phyloP scores from a whole-genome alignment of 2,113 vertebrate genomes.

The Zosterops japonicus region DNA sequence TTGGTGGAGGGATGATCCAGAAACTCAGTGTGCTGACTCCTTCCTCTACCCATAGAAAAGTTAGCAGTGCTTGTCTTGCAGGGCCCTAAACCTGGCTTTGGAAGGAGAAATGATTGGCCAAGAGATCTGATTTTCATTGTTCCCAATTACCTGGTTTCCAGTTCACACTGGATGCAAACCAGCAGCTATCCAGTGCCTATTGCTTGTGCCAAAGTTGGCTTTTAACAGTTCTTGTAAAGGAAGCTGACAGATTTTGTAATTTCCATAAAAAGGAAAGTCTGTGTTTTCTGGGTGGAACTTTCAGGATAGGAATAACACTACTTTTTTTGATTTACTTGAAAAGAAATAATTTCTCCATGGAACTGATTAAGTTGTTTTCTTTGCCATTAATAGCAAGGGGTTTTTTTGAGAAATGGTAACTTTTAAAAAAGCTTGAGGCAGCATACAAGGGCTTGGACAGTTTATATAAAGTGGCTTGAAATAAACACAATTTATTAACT shows the following conservation, averaged over 20 bases:
- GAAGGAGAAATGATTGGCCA: not conserved
- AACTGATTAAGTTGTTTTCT: constrained; percentile 33
- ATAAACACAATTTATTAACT: not conserved
- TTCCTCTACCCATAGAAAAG: not conserved
- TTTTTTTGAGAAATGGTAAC: not conserved
- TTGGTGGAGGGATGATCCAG: not conserved
- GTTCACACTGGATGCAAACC: constrained; percentile 12
- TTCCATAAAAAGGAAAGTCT: constrained; percentile 54
- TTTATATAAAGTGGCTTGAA: not conserved
- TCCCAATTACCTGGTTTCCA: constrained; percentile 5
- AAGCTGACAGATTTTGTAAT: constrained; percentile 29
- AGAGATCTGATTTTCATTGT: not conserved
- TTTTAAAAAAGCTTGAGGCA: not conserved
- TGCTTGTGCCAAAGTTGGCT: constrained; percentile 20
- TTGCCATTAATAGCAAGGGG: not conserved
- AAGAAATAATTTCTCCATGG: constrained; percentile 2
- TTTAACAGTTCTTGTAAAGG: constrained; percentile 28
- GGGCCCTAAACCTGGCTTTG: not conserved
- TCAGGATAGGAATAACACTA: not conserved
- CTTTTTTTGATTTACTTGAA: constrained; percentile 1
- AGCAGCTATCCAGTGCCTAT: constrained; percentile 17
- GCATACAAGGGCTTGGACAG: not conserved
- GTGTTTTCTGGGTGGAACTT: constrained; percentile 47
- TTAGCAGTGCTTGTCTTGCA: not conserved
- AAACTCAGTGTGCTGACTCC: not conserved